A percentile compares a stretch with the other conserved stretches of the same genome.
These are phyloP conservation scores for Chrysomallon squamiferum DNA, from an alignment of 1,140 invertebrate genomes.

Conservation along the genomic window DNA sequence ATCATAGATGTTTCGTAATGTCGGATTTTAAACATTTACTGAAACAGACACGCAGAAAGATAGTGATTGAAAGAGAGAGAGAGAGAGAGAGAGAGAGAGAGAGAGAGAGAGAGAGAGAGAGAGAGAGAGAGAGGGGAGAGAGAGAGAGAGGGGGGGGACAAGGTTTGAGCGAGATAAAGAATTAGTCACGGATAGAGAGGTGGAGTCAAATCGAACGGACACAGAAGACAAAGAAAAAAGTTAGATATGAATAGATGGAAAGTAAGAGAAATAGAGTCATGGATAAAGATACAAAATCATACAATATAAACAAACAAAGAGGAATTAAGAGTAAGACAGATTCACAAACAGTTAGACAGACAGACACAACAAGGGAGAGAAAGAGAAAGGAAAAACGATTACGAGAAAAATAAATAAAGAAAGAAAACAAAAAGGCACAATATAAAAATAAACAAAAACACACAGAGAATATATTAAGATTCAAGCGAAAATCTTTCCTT, in stretches of 20 bases:
- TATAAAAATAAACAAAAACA: too few relatives aligned
- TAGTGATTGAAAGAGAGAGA: constrained; percentile 1
- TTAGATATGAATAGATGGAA: constrained; percentile 2
- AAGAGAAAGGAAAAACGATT: background rate
- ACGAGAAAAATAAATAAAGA: background rate
- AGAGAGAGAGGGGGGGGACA: background rate
- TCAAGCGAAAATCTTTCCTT: too few relatives aligned
- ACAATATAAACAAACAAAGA: constrained; percentile 1
- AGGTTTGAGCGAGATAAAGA: background rate
- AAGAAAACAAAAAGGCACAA: background rate
- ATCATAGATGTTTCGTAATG: too few relatives aligned
- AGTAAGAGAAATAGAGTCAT: constrained; percentile 10
- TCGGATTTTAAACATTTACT: too few relatives aligned
- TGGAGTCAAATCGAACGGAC: too few relatives aligned
- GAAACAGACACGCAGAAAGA: background rate
- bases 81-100: constrained; percentile 13
- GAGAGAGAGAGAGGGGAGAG: background rate
- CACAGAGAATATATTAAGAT: too few relatives aligned
- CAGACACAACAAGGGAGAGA: background rate
- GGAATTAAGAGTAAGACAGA: constrained; percentile 8
- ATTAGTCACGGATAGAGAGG: too few relatives aligned
- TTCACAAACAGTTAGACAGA: constrained; percentile 1
- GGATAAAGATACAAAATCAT: background rate
- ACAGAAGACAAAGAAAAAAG: too few relatives aligned
- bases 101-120: constrained; percentile 11